Evolutionary conservation across 1,140 invertebrate species (phyloP).

Genomic region (Luehdorfia chinensis): DNA sequence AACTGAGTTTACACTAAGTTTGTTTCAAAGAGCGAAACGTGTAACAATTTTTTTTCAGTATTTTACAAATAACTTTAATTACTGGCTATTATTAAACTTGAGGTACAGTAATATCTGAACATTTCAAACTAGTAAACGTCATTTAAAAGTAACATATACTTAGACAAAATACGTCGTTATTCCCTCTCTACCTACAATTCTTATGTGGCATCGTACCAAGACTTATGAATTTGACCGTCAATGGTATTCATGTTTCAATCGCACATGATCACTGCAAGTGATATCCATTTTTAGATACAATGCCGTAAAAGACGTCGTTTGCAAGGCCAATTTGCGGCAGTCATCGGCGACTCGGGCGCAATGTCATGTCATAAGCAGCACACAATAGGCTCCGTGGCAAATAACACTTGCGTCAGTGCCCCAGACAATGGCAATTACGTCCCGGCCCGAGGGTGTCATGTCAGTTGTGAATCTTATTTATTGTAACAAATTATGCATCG

Average conservation of each 20-base stretch:
- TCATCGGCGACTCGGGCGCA: not conserved
- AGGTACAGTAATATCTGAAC: too few relatives aligned
- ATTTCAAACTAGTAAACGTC: too few relatives aligned
- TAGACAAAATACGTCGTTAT: too few relatives aligned
- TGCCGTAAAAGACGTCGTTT: slow-evolving; percentile 2
- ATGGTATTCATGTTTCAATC: slow-evolving; percentile 3
- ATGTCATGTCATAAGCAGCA: not conserved
- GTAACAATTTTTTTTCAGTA: too few relatives aligned
- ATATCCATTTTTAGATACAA: slow-evolving; percentile 8
- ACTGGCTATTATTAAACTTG: too few relatives aligned
- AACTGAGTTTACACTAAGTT: too few relatives aligned
- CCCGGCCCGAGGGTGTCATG: not conserved
- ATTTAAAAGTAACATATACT: too few relatives aligned
- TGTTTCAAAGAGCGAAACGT: too few relatives aligned
- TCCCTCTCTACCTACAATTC: too few relatives aligned
- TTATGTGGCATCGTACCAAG: too few relatives aligned
- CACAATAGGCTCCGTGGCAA: slow-evolving; percentile 1
- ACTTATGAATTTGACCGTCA: not conserved
- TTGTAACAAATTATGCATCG: not conserved
- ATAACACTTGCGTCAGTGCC: not conserved
- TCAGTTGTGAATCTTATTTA: not conserved
- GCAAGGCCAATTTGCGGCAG: slow-evolving; percentile 10
- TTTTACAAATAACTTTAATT: too few relatives aligned
- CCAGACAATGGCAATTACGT: not conserved
- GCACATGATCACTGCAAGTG: not conserved